phyloP scores from a whole-genome alignment of 2,113 vertebrate genomes.

The Peucedramus taeniatus region DNA sequence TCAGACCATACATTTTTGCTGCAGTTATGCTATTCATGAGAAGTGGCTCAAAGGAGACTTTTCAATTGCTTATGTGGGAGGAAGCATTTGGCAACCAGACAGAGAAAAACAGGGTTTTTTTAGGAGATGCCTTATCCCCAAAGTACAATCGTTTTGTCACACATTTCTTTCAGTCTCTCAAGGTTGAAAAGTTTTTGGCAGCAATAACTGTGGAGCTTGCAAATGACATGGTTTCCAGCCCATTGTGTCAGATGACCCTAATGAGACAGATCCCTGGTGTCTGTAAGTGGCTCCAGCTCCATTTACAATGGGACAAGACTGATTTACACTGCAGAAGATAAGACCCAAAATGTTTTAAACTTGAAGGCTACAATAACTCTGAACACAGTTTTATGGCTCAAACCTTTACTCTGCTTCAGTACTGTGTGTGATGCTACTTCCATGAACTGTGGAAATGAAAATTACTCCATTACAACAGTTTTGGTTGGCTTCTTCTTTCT shows the following conservation, averaged over 20 bases:
- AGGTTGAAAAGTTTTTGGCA: slow-evolving; percentile 31
- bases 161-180: not conserved
- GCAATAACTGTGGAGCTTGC: not conserved
- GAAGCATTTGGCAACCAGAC: not conserved
- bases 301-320: not conserved
- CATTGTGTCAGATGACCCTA: not conserved
- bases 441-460: not conserved
- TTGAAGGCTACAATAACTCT: not conserved
- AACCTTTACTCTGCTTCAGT: not conserved
- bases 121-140: slow-evolving; percentile 2
- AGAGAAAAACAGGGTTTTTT: not conserved
- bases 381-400: not conserved
- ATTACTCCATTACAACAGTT: not conserved
- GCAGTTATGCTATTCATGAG: not conserved
- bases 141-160: slow-evolving; percentile 3
- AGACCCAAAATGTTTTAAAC: not conserved
- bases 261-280: not conserved
- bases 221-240: not conserved
- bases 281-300: not conserved
- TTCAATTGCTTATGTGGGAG: not conserved
- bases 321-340: not conserved
- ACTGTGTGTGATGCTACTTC: not conserved
- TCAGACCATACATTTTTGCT: not conserved
- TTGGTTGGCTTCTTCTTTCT: not conserved
- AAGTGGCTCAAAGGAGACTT: slow-evolving; percentile 6